These are phyloP conservation scores for Catocala fraxini DNA, from an alignment of 2,888 invertebrate species.

Conservation along the genomic window DNA sequence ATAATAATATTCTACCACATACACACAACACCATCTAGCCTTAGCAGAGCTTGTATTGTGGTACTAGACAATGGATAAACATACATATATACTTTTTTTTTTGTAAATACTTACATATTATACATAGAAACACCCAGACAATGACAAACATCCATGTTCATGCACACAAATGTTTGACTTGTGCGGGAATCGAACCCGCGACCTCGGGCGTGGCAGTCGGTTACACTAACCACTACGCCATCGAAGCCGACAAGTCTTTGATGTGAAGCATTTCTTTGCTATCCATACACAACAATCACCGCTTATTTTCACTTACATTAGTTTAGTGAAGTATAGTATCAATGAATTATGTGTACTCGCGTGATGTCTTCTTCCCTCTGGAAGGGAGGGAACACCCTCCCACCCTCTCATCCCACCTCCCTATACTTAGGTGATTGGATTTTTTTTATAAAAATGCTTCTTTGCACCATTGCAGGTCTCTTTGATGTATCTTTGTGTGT, in stretches of 20 bases:
- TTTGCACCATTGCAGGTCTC: constrained; percentile 38
- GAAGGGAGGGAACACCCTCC: constrained; percentile 41
- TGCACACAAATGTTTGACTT: no score
- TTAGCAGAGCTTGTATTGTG: no score
- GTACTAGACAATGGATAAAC: no score
- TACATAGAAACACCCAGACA: no score
- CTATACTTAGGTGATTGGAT: constrained; percentile 81
- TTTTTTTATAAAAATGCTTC: constrained; percentile 67
- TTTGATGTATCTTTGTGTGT: constrained; percentile 61
- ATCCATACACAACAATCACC: constrained; percentile 71
- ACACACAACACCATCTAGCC: no score
- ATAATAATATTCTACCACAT: no score
- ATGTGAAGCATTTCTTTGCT: constrained; percentile 39
- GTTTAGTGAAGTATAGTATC: constrained; percentile 81
- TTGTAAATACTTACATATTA: no score
- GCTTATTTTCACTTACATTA: constrained; percentile 86
- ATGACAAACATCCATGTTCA: no score
- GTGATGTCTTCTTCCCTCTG: constrained; percentile 78
- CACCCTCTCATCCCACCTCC: constrained; percentile 41
- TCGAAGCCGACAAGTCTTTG: not conserved
- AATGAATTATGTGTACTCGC: constrained; percentile 85
- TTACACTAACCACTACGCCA: no score
- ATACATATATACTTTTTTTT: no score
- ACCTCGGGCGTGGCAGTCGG: no score
- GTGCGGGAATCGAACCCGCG: no score